Base-by-base conservation (phyloP, 2,888 invertebrate species). In the Endotricha flammealis region DNA sequence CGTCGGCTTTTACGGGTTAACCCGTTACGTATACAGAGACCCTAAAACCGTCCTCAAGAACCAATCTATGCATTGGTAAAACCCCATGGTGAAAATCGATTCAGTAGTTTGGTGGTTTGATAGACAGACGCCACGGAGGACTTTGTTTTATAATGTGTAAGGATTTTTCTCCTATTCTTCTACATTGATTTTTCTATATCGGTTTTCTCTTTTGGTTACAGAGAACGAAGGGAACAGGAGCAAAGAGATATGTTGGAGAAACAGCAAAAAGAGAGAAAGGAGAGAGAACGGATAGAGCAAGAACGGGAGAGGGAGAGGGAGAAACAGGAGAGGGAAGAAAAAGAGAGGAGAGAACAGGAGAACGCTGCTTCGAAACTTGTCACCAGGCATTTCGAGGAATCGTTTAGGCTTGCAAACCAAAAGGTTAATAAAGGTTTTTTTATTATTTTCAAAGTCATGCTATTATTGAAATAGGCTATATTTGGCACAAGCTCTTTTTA, bases 351-450 rank as follows among this genome's bases (percentile, higher is more conserved):
- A 78, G 86, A 90, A 48, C 85, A 89, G 57, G 90, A 91, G 48
- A 89, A 90, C 68, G 93, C 93, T 36, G 93, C 96, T 36, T 92
- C 95, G 53, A 90, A 90, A 71, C 91, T 93, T 46, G 93, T 96
- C 41, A 91, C 95, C 59, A 93, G 95, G 78, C 96, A 96, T 83
- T 96, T 96, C 78, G 94, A 94, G 66, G 95, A 95, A 86, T 95
- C 95, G 47, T 88, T 96, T 43, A 89, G 93, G 68, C 87, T 92
- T 46, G 93, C 92, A 28, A 91, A 92, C 65, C 92, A 93, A 82
- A 93, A 93, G 91, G 93, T 93, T 54, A 41, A 39, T 63, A 41
- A n/a, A n/a, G n/a, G n/a, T n/a, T n/a, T n/a, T n/a, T n/a, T n/a
- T n/a, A n/a, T n/a, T n/a, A n/a, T n/a, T n/a, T n/a, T n/a, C n/a